Base-by-base conservation (phyloP, 37 sponge, comb jelly and placozoan species). In the Petrosia ficiformis region DNA sequence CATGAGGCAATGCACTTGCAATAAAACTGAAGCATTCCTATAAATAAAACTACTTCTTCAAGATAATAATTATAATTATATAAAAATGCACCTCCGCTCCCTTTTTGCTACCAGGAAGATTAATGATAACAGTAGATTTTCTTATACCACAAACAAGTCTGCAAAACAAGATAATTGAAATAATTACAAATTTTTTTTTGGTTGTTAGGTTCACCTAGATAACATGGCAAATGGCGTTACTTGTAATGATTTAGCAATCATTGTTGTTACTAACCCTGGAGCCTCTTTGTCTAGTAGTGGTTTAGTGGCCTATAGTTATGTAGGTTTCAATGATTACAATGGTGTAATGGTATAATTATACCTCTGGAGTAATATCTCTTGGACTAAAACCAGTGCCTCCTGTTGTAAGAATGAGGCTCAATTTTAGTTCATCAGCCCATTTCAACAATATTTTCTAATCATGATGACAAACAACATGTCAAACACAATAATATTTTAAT, bases 351-450 rank as follows among this genome's bases (percentile, higher is more conserved):
- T 16, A 48, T 19, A 10, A 48, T 48, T 48, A 10, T 48, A 48
- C 87, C 75, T 96, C 97, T 58, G 97, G 97, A 2, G 99, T 99
- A 44, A 99, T 94, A 79, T 99, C 99, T 37, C 94, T 76, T 4
- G 92, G 75, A 42, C 96, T 69, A 38, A 99, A 87, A 0, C 99
- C 99, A n/a, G 99, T 99, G 21, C 99, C 99, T 10, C 99, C 99
- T 0, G 94, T 93, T 16, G 96, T 95, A 6, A 99, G 80, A 30
- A 99, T 65, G 14, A 96, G 81, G 3, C 58, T n/a, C 38, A 96
- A 40, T 59, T 61, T 52, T 40, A 77, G 67, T 24, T 54, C 57
- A 43, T 96, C 97, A 63, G 74, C 72, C 92, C 90, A 93, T 24
- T 74, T 39, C 44, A 29, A 34, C 44, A 91, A 36, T 0, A 85